Evolutionary conservation across 2,113 vertebrate species (phyloP), one percentile per base, ranked within the genome.

Genomic region (Octodon degus): DNA sequence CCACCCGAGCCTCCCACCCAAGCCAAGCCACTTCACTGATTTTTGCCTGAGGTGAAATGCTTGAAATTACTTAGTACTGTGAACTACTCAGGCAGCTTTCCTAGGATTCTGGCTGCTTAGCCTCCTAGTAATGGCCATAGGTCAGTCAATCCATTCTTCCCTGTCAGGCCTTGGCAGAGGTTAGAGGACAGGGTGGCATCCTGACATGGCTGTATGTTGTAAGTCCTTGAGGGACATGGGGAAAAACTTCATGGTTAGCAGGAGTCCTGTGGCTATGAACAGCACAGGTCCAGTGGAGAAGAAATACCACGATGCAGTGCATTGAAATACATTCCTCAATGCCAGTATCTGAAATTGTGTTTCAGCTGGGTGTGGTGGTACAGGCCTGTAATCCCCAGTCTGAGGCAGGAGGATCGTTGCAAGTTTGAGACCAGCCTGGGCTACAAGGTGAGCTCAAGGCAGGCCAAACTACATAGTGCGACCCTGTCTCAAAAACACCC

Each of bases 11-110:
- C 60, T 58, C 53, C 67, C 50, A 55, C 12, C 37, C 32, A 25
- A 16, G 19, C 83, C 37, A 37, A 83, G 37, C 40, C 25, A 25
- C 43, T 43, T 10, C 74, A 32, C 55, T 86, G 67, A 62, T 76
- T 58, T 63, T 95, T 50, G 47, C 93, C 79, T 60, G 55, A 55
- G 63, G 63, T 0, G 30, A 93, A 88, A 89, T 20, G 10, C 50
- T 84, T 30, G 43, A 67, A 94, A 93, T 95, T 90, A 96, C 94
- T 93, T 25, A 95, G 88, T 90, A 91, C 82, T 96, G 47, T 58
- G 77, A 86, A 58, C 14, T 0, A 86, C 32, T 80, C 72, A 68
- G 84, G 60, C 72, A 76, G 87, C 50, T 96, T 86, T 85, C 53
- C 68, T 93, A 86, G 30, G 74, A 58, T 95, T 82, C 65, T 89